Evolutionary conservation across 2,888 invertebrate genomes (phyloP).

Genomic region (Pharmacophagus antenor): DNA sequence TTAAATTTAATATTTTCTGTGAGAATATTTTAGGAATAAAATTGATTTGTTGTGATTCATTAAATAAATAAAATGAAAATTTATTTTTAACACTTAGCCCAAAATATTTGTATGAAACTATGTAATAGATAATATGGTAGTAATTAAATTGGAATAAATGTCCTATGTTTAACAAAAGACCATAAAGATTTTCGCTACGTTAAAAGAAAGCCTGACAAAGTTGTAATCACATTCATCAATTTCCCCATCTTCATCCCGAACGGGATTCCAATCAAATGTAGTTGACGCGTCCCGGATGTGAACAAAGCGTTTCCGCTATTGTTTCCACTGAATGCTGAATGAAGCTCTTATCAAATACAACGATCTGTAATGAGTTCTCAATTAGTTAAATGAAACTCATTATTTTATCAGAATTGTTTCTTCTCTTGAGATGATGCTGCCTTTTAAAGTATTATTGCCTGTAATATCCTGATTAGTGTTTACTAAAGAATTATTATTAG

Average conservation of each 20-base stretch:
- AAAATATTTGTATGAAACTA: no score
- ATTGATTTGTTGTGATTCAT: no score
- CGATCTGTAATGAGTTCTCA: neutral
- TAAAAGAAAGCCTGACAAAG: neutral
- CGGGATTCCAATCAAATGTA: conserved; percentile 11
- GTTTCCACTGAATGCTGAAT: conserved; percentile 1
- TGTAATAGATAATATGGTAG: no score
- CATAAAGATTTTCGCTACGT: no score
- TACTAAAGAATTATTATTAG: no score
- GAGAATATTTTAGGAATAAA: no score
- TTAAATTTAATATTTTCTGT: no score
- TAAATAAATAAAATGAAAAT: no score
- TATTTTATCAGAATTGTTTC: neutral
- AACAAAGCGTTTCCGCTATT: conserved; percentile 3
- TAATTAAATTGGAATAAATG: no score
- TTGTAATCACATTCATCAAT: neutral
- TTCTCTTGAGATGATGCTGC: neutral
- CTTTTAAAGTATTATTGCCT: neutral
- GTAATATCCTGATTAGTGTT: neutral
- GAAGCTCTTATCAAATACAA: neutral
- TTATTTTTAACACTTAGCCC: no score
- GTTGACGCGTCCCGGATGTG: conserved; percentile 12
- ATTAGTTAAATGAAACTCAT: neutral
- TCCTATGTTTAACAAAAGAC: no score
- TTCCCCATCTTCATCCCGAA: neutral